Evolutionary conservation across 2,888 invertebrate genomes (phyloP), one percentile per base, ranked within the genome.

Genomic region (Lasioglossum oenotherae): DNA sequence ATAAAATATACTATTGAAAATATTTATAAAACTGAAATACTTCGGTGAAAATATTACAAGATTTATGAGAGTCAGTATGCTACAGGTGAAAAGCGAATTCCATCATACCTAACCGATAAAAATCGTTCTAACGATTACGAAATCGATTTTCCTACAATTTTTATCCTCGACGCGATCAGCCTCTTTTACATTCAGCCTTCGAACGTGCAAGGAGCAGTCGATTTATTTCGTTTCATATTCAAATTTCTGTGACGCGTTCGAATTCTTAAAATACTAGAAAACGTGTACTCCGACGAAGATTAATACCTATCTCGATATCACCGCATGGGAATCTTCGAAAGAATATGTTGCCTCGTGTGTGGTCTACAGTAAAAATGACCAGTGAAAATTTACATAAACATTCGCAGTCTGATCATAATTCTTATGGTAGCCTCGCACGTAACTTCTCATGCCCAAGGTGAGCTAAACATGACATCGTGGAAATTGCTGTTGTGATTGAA

Each of bases 401-500:
- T n/a, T 27, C 27, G 60, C 23, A 3, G 53, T 23, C 23, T 23
- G 10, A 23, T 23, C 23, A 53, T 53, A 53, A 53, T 53, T 53
- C 19, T 53, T 60, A 60, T 60, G 60, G 27, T 12, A 60, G 27
- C 12, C 60, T 60, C 14, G 60, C 60, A 27, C 60, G 60, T 60
- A 60, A 60, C 14, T 60, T 60, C 12, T 60, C 60, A 60, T 60
- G 60, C 60, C 14, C 60, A 60, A 60, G 60, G 60, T 60, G 60
- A 60, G 60, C 53, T 23, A 23, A 53, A 53, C 53, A 8, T n/a
- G 53, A 53, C 53, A 53, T 53, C 23, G 53, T 53, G 53, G 53
- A 23, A 53, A 53, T 53, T 10, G 49, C 49, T 49, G 49, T 23
- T 49, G 23, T 0, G 53, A 60, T 60, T 27, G 27, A 27, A 27